phyloP scores from a whole-genome alignment of 1,140 invertebrate genomes.

The Zaprionus nigranus region DNA sequence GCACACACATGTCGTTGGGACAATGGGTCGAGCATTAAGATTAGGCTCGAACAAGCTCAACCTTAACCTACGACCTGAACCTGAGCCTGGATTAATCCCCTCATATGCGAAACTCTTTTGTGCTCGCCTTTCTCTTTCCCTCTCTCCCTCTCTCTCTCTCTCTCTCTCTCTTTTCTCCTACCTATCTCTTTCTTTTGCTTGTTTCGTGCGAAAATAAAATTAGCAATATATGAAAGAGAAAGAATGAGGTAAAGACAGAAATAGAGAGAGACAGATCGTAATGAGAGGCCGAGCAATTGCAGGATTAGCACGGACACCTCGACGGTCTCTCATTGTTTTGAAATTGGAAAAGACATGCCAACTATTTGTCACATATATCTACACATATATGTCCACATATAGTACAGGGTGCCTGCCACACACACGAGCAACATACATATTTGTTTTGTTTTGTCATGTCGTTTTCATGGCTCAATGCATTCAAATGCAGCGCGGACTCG shows the following conservation, averaged over 20 bases:
- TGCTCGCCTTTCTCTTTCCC: slow-evolving; percentile 14
- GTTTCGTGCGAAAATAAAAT: slow-evolving; percentile 71
- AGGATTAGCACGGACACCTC: slow-evolving; percentile 74
- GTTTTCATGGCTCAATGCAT: slow-evolving; percentile 80
- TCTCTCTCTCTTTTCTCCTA: background rate
- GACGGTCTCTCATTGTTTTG: slow-evolving; percentile 57
- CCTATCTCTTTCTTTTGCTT: slow-evolving; percentile 9
- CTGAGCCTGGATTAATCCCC: slow-evolving; percentile 63
- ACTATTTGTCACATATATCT: slow-evolving; percentile 66
- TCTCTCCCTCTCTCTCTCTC: background rate
- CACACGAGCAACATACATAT: slow-evolving; percentile 52
- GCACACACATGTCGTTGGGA: slow-evolving; percentile 52
- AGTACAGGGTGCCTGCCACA: slow-evolving; percentile 25
- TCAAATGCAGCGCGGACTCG: slow-evolving; percentile 38
- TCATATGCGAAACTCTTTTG: slow-evolving; percentile 60
- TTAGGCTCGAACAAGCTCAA: slow-evolving; percentile 37
- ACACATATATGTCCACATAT: slow-evolving; percentile 19
- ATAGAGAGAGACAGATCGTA: background rate
- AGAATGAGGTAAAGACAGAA: background rate
- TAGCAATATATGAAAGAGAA: slow-evolving; percentile 45
- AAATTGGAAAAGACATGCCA: slow-evolving; percentile 55
- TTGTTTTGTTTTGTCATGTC: slow-evolving; percentile 84
- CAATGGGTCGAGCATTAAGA: slow-evolving; percentile 62
- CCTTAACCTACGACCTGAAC: slow-evolving; percentile 27
- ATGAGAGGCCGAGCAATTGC: slow-evolving; percentile 66